These are phyloP conservation scores for Cryptocheilus praepositus DNA, from an alignment of 2,888 invertebrate species.

Conservation along the genomic window DNA sequence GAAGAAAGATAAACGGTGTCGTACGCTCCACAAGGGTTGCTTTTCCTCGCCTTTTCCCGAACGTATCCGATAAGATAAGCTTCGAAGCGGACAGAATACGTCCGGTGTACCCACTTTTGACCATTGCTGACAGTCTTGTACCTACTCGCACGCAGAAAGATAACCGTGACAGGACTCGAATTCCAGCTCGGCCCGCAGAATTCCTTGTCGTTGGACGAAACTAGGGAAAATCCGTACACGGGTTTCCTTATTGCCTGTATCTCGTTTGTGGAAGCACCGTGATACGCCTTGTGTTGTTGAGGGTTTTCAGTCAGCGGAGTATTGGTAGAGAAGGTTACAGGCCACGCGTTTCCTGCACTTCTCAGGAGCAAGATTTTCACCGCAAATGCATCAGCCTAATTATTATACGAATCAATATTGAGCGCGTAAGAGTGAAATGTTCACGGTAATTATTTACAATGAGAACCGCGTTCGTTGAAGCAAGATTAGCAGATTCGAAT, in stretches of 20 bases:
- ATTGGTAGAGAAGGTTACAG: background rate
- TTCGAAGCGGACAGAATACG: constrained; percentile 35
- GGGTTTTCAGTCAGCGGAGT: background rate
- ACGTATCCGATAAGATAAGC: constrained; percentile 3
- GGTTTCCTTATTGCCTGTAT: constrained; percentile 30
- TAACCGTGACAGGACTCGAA: constrained; percentile 32
- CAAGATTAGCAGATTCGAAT: constrained; percentile 7
- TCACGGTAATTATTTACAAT: constrained; percentile 2
- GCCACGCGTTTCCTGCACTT: too few relatives aligned
- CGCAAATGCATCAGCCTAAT: too few relatives aligned
- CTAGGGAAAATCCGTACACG: constrained; percentile 34
- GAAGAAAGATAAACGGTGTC: background rate
- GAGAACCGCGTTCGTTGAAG: background rate
- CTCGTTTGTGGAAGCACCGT: constrained; percentile 51
- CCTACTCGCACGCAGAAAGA: constrained; percentile 51
- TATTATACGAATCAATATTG: background rate
- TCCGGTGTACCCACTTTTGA: constrained; percentile 46
- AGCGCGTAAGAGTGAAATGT: background rate
- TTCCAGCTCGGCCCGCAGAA: constrained; percentile 32
- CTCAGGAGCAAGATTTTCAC: background rate
- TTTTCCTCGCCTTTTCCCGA: background rate
- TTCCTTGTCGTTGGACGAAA: constrained; percentile 33
- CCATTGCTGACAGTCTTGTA: constrained; percentile 57
- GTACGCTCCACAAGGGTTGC: constrained; percentile 10
- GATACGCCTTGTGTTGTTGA: constrained; percentile 27